Percentiles rank a stretch among this genome's conserved stretches.
These are phyloP conservation scores for Orchesella flavescens DNA, from an alignment of 2,888 invertebrate genomes.

Conservation along the genomic window DNA sequence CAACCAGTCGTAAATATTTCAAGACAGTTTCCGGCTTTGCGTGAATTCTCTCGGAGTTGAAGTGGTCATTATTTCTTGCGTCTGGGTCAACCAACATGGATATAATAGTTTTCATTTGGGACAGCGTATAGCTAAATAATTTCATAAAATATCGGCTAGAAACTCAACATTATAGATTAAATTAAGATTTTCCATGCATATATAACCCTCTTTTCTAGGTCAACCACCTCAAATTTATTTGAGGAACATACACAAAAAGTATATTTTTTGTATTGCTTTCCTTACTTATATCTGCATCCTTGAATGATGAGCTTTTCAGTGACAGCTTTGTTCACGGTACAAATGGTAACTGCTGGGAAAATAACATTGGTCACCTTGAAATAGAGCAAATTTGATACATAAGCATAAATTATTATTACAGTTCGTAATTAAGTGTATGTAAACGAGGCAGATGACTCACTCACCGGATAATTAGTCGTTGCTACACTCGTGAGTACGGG, in stretches of 20 bases:
- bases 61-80: conserved; percentile 63
- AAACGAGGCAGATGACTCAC: too few relatives aligned
- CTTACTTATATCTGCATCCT: conserved; percentile 67
- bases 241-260: too few relatives aligned
- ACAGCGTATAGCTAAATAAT: conserved; percentile 64
- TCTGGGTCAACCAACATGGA: conserved; percentile 70
- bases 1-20: conserved; percentile 69
- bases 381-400: neutral
- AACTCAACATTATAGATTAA: conserved; percentile 4
- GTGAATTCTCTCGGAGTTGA: conserved; percentile 51
- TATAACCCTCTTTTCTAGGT: too few relatives aligned
- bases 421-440: too few relatives aligned
- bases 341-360: conserved; percentile 70
- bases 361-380: conserved; percentile 63
- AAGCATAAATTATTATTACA: too few relatives aligned
- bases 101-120: conserved; percentile 69
- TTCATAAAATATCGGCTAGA: neutral
- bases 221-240: too few relatives aligned
- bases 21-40: conserved; percentile 63
- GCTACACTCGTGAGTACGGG: conserved; percentile 70
- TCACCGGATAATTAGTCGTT: conserved; percentile 69
- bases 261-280: too few relatives aligned
- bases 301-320: conserved; percentile 65
- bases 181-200: conserved; percentile 12
- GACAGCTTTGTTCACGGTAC: conserved; percentile 69